Evolutionary conservation across 1,140 invertebrate genomes (phyloP), one percentile per base, ranked within the genome.

Genomic region (Bilobella aurantiaca): DNA sequence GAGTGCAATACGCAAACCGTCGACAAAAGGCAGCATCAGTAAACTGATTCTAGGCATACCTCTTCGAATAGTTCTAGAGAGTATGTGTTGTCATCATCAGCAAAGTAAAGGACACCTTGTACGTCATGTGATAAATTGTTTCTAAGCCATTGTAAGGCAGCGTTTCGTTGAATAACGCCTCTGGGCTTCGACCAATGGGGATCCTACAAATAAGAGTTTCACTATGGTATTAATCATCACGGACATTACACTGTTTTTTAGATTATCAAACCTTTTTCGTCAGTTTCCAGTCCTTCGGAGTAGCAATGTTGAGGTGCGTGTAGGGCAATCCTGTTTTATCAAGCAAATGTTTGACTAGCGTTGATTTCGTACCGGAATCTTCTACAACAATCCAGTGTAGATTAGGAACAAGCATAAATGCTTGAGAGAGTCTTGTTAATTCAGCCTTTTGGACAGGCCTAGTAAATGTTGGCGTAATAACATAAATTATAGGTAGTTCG

Each of bases 31-130:
- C 16, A 53, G 30, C 37, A 60, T n/a, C n/a, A n/a, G n/a, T n/a
- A n/a, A n/a, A n/a, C n/a, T n/a, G n/a, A n/a, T n/a, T n/a, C 21
- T 18, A 8, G 29, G 42, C 57, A 56, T 76, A 92, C 90, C 82
- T 97, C 92, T 70, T 89, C 83, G 80, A 98, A 97, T 42, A 98
- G 77, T 76, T 89, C 85, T 23, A 95, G 75, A 68, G 87, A 86
- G 76, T 98, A 98, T 1, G 91, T 89, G 76, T 99, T 99, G 76
- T 99, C 96, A 78, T 99, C 96, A 78, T 99, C 96, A 77, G 94
- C 96, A 80, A 99, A 99, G 80, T 91, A 99, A 0, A 99, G 85
- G 47, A 97, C 85, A 1, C 91, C 91, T 74, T 81, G 81, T 62
- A 81, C 77, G 23, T 80, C 78, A 0, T 77, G 65, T 77, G 67